Base-by-base conservation (phyloP, 30 jellyfish, hydroid and myxozoan genomes). In the Chrysaora quinquecirrha region DNA sequence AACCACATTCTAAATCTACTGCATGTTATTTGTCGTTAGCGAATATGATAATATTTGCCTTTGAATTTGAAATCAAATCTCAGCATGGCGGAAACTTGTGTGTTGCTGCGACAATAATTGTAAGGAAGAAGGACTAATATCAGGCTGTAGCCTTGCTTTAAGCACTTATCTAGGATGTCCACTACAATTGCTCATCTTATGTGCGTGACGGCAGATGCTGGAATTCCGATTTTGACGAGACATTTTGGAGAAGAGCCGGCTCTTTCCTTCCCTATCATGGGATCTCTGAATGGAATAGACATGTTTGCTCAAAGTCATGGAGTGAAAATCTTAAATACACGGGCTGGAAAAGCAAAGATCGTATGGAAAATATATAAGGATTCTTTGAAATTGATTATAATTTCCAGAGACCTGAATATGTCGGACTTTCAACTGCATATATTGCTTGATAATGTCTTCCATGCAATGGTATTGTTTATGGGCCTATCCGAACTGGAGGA, bases 271-370 rank as follows among this genome's bases (percentile, higher is more conserved):
- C 99, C 99, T 1, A 89, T 95, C 12, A 80, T 95, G 73, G 99
- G 99, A n/a, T 89, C 99, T 1, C 64, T 95, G 61, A 95, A 95
- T 77, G 99, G 99, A 30, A 91, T 95, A 2, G 98, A 95, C 79
- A 88, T 95, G 97, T 95, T 80, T 84, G 93, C 97, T 16, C 58
- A 85, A 68, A 95, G 75, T 38, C 95, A 95, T 47, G 96, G 94
- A 31, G 87, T 83, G 7, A 86, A 89, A 69, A 32, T 88, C 33
- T 88, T 75, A 30, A 73, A 78, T 67, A 81, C 97, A 20, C 52
- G 87, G 50, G 87, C 99, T 14, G 97, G 89, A 52, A 83, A 83
- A 62, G 97, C 95, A 14, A 89, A 84, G 74, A 68, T 89, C 28
- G 30, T 71, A 23, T 95, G 99, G 99, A 89, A 95, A 69, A 90